Evolutionary conservation across 2,113 vertebrate genomes (phyloP), one percentile per base, ranked within the genome.

Genomic region (Rhadina sibilatrix): DNA sequence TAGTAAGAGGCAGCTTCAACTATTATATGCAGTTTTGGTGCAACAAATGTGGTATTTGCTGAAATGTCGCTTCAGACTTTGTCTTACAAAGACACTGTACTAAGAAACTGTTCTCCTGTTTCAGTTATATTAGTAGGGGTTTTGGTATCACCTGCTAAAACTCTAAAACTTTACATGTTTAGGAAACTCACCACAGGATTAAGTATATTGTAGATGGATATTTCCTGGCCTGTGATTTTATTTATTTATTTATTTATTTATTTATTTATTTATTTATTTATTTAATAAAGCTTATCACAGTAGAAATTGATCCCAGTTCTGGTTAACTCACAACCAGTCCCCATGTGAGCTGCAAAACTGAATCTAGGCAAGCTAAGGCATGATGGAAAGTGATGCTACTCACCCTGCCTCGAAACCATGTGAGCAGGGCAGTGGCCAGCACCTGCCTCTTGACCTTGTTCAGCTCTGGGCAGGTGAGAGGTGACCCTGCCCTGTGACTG

Each of bases 351-450:
- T 56, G 28, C 31, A 68, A n/a, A 81, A 60, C 19, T 47, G 38
- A 78, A 31, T 14, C 17, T 30, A 33, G n/a, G 28, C 24, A 44
- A 60, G 27, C 27, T 68, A 24, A 59, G 44, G 42, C 31, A 3
- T n/a, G 27, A 17, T 37, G 31, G 35, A 68, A 31, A 22, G 14
- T 17, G 13, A 6, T 83, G 33, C 31, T 57, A 0, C 46, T 68
- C n/a, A 31, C 38, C 15, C 50, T 59, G 54, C 37, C 24, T 66
- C 24, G 42, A 50, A 56, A 19, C 12, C 1, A 0, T 7, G 11
- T 23, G 25, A 61, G 31, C 9, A 25, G 35, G 5, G 6, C 0
- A 0, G 37, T 35, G 28, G 25, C 7, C 20, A 63, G 37, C n/a
- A 18, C 20, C 25, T 42, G 44, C 38, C 23, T 17, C 8, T 21